These are phyloP conservation scores for Atherinosoma microstoma DNA, from an alignment of 2,797 vertebrate species.

Conservation along the genomic window DNA sequence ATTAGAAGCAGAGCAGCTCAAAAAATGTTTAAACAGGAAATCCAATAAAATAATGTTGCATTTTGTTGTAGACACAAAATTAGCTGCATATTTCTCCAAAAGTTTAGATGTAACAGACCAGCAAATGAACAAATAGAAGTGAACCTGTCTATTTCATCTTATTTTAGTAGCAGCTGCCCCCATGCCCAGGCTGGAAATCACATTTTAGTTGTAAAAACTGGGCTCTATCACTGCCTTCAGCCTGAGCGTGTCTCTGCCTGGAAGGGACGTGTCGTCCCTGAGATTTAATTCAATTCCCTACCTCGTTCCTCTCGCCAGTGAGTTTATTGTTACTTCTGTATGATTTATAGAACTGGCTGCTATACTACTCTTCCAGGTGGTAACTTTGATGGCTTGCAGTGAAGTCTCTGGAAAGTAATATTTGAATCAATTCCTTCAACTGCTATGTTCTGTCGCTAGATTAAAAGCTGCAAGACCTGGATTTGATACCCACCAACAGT, in stretches of 20 bases:
- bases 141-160: conserved; percentile 12
- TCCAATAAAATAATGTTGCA: too few relatives aligned
- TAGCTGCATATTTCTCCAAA: neutral
- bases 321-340: conserved; percentile 47
- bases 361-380: conserved; percentile 28
- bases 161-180: conserved; percentile 27
- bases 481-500: conserved; percentile 18
- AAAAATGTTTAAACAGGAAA: too few relatives aligned
- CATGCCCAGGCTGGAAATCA: conserved; percentile 17
- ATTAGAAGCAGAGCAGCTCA: too few relatives aligned
- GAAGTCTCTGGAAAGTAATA: conserved; percentile 31
- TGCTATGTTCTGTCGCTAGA: conserved; percentile 15
- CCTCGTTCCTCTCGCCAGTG: conserved; percentile 45
- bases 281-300: conserved; percentile 61
- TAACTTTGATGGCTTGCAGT: conserved; percentile 30
- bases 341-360: conserved; percentile 66
- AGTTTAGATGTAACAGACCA: conserved; percentile 15
- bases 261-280: conserved; percentile 33
- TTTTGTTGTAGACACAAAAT: conserved; percentile 3
- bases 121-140: conserved; percentile 22
- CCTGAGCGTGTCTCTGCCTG: conserved; percentile 18
- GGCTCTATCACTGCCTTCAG: conserved; percentile 41
- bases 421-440: conserved; percentile 42
- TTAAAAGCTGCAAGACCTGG: conserved; percentile 10
- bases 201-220: conserved; percentile 45